Evolutionary conservation across 2,113 vertebrate species (phyloP).

Genomic region (Eonycteris spelaea): DNA sequence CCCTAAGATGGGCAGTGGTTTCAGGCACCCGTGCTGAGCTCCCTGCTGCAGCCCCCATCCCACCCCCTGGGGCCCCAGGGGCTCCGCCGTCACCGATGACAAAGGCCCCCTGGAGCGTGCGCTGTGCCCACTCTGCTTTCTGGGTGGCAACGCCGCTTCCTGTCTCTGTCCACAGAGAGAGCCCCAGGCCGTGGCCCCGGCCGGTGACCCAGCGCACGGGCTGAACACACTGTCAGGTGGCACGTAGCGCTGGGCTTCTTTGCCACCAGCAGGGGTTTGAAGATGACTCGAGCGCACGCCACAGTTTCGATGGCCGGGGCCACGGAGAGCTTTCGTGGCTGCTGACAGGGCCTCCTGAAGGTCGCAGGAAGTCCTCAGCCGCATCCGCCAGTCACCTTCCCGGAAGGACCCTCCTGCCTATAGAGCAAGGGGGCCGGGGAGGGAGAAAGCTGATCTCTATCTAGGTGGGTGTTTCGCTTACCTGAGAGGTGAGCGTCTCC

Average conservation of each 20-base stretch:
- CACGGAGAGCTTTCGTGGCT: rapidly evolving
- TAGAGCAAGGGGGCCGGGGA: rapidly evolving
- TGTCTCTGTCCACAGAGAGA: background rate
- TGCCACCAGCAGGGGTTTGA: rapidly evolving
- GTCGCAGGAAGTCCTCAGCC: background rate
- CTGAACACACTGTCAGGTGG: rapidly evolving
- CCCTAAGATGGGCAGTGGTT: rapidly evolving
- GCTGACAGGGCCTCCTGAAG: rapidly evolving
- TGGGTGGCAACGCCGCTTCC: background rate
- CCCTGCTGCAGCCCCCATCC: rapidly evolving
- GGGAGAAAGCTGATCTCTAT: background rate
- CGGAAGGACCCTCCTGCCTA: rapidly evolving
- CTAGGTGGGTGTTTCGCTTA: background rate
- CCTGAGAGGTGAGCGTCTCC: background rate
- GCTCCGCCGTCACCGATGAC: rapidly evolving
- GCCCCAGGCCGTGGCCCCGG: background rate
- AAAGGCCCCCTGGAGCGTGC: rapidly evolving
- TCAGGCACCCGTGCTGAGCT: rapidly evolving
- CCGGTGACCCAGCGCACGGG: rapidly evolving
- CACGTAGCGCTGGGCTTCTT: rapidly evolving
- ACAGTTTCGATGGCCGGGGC: rapidly evolving
- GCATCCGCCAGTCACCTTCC: rapidly evolving
- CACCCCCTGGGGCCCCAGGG: rapidly evolving
- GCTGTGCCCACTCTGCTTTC: background rate
- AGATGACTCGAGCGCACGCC: rapidly evolving